Conservation (phyloP, 2,113 vertebrate species). For the Hirundichthys speculiger region DNA sequence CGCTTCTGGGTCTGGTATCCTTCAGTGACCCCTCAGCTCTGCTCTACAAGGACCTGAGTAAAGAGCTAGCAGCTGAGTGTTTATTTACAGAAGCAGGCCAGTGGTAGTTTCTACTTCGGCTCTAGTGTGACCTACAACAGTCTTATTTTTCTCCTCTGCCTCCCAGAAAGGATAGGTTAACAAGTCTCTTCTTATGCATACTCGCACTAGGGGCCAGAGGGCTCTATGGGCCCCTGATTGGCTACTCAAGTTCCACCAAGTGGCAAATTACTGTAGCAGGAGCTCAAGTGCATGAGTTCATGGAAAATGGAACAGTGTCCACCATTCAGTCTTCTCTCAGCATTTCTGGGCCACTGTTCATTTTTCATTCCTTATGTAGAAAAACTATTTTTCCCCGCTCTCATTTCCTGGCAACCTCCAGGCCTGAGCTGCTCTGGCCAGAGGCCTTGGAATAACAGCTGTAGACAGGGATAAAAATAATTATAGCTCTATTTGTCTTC, state of each 20-base stretch:
- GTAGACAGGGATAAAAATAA: slow-evolving; percentile 86
- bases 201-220: slow-evolving; percentile 3
- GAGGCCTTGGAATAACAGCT: slow-evolving; percentile 83
- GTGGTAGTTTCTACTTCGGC: slow-evolving; percentile 17
- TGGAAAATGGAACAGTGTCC: slow-evolving; percentile 73
- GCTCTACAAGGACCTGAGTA: slow-evolving; percentile 22
- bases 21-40: slow-evolving; percentile 30
- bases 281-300: slow-evolving; percentile 68
- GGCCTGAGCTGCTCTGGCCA: slow-evolving; percentile 76
- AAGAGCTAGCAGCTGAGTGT: slow-evolving; percentile 22
- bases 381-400: slow-evolving; percentile 85
- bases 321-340: slow-evolving; percentile 67
- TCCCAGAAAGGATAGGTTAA: slow-evolving; percentile 50
- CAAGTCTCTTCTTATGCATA: slow-evolving; percentile 43
- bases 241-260: slow-evolving; percentile 53
- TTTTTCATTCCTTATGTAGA: slow-evolving; percentile 81
- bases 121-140: slow-evolving; percentile 38
- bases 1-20: slow-evolving; percentile 27
- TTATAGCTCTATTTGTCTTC: slow-evolving; percentile 84
- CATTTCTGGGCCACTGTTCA: slow-evolving; percentile 82
- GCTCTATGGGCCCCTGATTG: slow-evolving; percentile 33
- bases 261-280: slow-evolving; percentile 32
- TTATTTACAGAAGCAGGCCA: slow-evolving; percentile 60
- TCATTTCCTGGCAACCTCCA: slow-evolving; percentile 81
- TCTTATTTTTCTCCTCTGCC: background rate